A percentile compares a stretch with the other conserved stretches of the same genome.
These are phyloP conservation scores for Lethrus apterus DNA, from an alignment of 1,140 invertebrate genomes.

Conservation along the genomic window DNA sequence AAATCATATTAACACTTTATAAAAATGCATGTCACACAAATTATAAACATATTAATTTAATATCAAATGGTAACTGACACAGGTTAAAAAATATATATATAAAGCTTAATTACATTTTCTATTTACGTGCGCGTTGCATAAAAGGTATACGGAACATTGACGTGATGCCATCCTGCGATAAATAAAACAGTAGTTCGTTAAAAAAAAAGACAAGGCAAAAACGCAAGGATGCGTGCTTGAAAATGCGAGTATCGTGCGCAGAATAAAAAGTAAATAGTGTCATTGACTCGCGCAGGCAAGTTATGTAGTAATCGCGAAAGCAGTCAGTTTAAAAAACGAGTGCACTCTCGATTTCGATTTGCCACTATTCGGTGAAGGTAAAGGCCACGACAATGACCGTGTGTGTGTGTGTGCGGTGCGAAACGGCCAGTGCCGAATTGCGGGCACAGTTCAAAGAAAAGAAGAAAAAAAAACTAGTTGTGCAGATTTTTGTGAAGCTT, in stretches of 20 bases:
- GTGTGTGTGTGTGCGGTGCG: constrained; percentile 8
- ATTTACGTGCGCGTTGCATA: too few relatives aligned
- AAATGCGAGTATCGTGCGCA: constrained; percentile 10
- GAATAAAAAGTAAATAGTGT: constrained; percentile 16
- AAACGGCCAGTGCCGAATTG: neutral
- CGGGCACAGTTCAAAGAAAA: neutral
- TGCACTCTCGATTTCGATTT: constrained; percentile 36
- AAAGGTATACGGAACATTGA: too few relatives aligned
- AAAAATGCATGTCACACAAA: too few relatives aligned
- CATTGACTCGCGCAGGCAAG: constrained; percentile 13
- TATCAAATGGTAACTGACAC: too few relatives aligned
- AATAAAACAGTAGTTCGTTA: too few relatives aligned
- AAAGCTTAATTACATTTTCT: too few relatives aligned
- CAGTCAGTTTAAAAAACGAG: constrained; percentile 24
- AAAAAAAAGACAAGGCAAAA: neutral
- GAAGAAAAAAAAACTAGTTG: too few relatives aligned
- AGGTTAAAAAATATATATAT: too few relatives aligned
- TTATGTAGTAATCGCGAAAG: constrained; percentile 20
- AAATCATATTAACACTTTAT: too few relatives aligned
- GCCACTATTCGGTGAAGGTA: constrained; percentile 32
- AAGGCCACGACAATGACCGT: constrained; percentile 38
- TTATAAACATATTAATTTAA: too few relatives aligned
- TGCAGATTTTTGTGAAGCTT: too few relatives aligned
- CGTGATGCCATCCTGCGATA: too few relatives aligned
- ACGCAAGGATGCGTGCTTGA: neutral